These are phyloP conservation scores for Metellina segmentata DNA, from an alignment of 2,888 invertebrate genomes.

Conservation along the genomic window DNA sequence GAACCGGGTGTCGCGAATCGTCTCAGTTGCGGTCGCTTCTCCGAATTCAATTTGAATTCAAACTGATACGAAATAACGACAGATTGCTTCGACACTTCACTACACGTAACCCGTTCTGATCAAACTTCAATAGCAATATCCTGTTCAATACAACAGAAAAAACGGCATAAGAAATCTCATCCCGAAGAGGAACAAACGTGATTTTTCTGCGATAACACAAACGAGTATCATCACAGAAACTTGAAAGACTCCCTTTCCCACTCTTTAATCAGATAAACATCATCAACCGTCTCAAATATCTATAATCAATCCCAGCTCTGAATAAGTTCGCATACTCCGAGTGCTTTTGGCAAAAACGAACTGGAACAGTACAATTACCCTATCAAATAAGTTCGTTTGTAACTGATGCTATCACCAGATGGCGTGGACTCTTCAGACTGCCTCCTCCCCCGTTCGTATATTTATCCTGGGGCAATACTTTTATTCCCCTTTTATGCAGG, in stretches of 20 bases:
- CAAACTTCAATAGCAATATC: not conserved
- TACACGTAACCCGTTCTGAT: not conserved
- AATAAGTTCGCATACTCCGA: conserved; percentile 2
- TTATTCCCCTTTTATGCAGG: conserved; percentile 5
- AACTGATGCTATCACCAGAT: conserved; percentile 65
- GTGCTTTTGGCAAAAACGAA: not conserved
- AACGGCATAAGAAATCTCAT: not conserved
- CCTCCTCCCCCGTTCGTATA: conserved; percentile 5
- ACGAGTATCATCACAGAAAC: not conserved
- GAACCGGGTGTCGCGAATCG: too few relatives aligned
- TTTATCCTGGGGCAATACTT: conserved; percentile 24
- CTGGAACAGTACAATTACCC: conserved; percentile 51
- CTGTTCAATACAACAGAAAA: not conserved
- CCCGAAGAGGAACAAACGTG: not conserved
- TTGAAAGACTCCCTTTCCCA: not conserved
- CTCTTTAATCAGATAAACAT: conserved; percentile 41
- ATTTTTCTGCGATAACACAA: not conserved
- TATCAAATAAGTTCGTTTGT: conserved; percentile 57
- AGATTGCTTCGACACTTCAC: too few relatives aligned
- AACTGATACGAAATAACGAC: too few relatives aligned
- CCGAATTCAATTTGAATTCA: too few relatives aligned
- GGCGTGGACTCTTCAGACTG: conserved; percentile 16
- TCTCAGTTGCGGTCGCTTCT: too few relatives aligned
- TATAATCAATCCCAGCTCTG: conserved; percentile 42
- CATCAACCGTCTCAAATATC: conserved; percentile 20